Conservation (phyloP, 2,888 invertebrate species). For the Phalera bucephala region DNA sequence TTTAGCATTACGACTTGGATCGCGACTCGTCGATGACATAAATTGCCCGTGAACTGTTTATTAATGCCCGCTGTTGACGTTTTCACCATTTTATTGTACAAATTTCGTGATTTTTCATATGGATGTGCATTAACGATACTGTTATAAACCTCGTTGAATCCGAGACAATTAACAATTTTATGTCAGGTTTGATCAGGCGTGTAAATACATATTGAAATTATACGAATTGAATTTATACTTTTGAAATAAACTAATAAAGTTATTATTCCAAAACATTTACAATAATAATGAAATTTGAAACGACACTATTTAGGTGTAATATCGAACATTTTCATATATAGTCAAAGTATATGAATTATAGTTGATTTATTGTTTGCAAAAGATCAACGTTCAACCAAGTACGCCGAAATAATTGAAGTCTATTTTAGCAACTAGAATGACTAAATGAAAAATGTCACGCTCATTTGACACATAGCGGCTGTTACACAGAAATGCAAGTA, state of each 20-base stretch:
- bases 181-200: no score
- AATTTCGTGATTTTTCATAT: background rate
- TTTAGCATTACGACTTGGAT: conserved; percentile 19
- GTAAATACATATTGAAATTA: no score
- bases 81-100: conserved; percentile 33
- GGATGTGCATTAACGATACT: conserved; percentile 5
- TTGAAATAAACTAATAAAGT: no score
- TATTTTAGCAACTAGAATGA: conserved; percentile 18
- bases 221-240: no score
- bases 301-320: no score
- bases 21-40: conserved; percentile 18
- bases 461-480: conserved; percentile 34
- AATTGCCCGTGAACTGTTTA: conserved; percentile 21
- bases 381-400: background rate
- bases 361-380: no score
- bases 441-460: conserved; percentile 28
- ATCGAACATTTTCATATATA: no score
- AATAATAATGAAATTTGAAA: no score
- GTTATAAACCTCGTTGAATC: no score
- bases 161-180: no score
- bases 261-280: no score
- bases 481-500: conserved; percentile 56
- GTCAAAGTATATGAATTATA: no score
- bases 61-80: conserved; percentile 35
- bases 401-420: conserved; percentile 3